phyloP scores from a whole-genome alignment of 2,888 invertebrate genomes.

The Shargacucullia verbasci region DNA sequence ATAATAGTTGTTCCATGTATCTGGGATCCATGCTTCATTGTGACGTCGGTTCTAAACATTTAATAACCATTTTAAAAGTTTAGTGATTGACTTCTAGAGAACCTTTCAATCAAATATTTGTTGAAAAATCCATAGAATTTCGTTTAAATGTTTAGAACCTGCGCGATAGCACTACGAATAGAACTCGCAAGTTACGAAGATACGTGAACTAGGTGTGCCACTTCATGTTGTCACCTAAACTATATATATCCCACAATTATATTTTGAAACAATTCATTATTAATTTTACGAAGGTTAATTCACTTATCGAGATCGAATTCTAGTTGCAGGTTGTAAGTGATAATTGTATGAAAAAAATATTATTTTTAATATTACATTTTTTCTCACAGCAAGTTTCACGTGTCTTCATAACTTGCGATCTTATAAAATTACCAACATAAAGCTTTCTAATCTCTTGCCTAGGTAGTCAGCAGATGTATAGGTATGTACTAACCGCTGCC shows the following conservation, averaged over 20 bases:
- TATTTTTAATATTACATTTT: too few species aligned
- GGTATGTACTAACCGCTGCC: constrained; percentile 46
- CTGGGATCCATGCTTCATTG: constrained; percentile 23
- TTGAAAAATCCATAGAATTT: too few species aligned
- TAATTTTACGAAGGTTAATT: too few species aligned
- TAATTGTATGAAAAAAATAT: too few species aligned
- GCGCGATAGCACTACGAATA: constrained; percentile 12
- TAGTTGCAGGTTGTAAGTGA: too few species aligned
- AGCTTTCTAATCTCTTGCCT: constrained; percentile 46
- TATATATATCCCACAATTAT: too few species aligned
- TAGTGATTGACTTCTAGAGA: too few species aligned
- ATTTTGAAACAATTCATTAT: too few species aligned
- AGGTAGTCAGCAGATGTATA: constrained; percentile 52
- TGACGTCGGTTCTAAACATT: constrained; percentile 24
- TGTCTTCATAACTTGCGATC: constrained; percentile 12
- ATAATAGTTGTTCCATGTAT: constrained; percentile 35
- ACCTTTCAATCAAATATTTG: not conserved
- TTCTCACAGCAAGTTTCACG: not conserved
- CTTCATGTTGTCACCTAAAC: not conserved
- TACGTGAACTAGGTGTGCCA: not conserved
- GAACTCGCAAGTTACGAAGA: constrained; percentile 15
- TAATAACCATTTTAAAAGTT: not conserved
- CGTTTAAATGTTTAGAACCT: constrained; percentile 23
- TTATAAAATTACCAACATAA: constrained; percentile 10
- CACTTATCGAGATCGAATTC: too few species aligned